These are phyloP conservation scores for Cyanistes caeruleus DNA, from an alignment of 2,113 vertebrate species.

Conservation along the genomic window DNA sequence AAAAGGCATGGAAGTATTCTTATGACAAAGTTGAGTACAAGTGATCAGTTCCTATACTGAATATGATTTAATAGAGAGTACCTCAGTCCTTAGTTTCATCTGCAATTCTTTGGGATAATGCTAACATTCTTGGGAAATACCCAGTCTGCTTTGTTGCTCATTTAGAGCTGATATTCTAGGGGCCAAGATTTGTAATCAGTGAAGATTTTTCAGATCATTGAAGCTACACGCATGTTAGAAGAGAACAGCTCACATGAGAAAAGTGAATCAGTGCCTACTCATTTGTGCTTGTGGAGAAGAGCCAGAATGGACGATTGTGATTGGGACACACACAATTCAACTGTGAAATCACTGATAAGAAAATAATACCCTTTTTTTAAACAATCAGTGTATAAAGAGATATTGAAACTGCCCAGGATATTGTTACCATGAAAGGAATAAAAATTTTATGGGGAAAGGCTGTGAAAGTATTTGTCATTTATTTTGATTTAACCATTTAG, in stretches of 20 bases:
- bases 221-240: background rate
- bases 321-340: background rate
- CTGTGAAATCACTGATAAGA: background rate
- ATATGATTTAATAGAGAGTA: background rate
- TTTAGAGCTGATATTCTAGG: background rate
- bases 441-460: background rate
- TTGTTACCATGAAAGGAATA: background rate
- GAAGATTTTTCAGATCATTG: background rate
- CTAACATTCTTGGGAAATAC: background rate
- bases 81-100: background rate
- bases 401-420: background rate
- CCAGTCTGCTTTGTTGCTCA: background rate
- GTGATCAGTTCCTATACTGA: background rate
- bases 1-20: background rate
- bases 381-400: background rate
- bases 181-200: background rate
- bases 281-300: background rate
- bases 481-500: background rate
- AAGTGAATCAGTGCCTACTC: background rate
- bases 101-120: background rate
- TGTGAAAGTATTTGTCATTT: background rate
- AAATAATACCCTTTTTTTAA: background rate
- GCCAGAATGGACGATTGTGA: background rate
- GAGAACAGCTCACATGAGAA: background rate
- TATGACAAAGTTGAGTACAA: background rate